Percentiles rank a stretch among this genome's conserved stretches.
Evolutionary conservation across 2,797 vertebrate genomes (phyloP).

Genomic region (Perodicticus potto): DNA sequence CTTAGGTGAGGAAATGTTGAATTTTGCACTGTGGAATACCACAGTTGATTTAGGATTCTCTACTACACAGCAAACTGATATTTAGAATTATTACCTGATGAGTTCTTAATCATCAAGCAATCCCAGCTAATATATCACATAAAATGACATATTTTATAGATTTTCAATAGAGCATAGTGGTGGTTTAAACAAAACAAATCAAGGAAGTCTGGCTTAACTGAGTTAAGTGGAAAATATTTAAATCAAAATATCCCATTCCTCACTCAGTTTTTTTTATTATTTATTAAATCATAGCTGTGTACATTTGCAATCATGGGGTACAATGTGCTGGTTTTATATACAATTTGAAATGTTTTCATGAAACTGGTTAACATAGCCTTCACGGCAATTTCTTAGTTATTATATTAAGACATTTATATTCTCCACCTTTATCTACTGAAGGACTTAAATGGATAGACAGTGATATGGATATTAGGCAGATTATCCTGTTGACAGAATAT

Average conservation of each 20-base stretch:
- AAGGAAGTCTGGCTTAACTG: background rate
- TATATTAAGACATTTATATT: no score
- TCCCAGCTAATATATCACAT: background rate
- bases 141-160: background rate
- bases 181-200: background rate
- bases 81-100: background rate
- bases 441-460: rapidly evolving
- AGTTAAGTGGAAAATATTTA: background rate
- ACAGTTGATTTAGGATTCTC: background rate
- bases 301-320: no score
- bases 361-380: no score
- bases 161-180: background rate
- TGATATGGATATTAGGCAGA: background rate
- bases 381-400: no score
- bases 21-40: background rate
- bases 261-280: background rate
- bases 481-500: background rate
- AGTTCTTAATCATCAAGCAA: background rate
- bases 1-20: background rate
- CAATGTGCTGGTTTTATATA: no score
- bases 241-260: background rate
- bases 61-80: background rate
- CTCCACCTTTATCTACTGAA: background rate
- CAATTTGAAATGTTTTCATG: no score
- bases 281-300: no score